Percentiles rank a stretch among this genome's conserved stretches.
phyloP scores from a whole-genome alignment of 2,113 vertebrate species.

The sheep (Ovis aries) region DNA sequence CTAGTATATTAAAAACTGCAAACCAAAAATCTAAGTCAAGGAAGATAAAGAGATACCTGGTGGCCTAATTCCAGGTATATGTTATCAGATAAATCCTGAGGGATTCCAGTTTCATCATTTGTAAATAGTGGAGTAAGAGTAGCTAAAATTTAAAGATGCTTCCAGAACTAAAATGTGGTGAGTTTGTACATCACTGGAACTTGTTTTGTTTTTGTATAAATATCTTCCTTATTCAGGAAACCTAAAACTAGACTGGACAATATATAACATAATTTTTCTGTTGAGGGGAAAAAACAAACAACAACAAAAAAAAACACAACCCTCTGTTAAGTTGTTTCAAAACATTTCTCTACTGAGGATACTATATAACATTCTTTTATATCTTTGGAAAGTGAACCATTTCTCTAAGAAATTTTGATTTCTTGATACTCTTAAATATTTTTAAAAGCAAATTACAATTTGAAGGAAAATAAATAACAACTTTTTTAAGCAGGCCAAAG shows the following conservation, averaged over 20 bases:
- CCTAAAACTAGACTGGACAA: conserved; percentile 14
- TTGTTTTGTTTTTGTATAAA: neutral
- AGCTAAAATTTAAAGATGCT: neutral
- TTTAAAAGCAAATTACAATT: conserved; percentile 52
- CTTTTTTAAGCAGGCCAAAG: conserved; percentile 47
- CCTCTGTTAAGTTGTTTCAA: neutral
- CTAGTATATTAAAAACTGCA: neutral
- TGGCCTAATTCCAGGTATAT: neutral
- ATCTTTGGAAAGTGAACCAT: conserved; percentile 7
- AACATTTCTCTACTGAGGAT: neutral
- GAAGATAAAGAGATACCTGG: neutral
- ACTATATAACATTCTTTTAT: neutral
- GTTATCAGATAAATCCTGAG: neutral
- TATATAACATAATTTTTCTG: neutral
- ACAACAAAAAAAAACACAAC: neutral
- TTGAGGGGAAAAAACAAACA: neutral
- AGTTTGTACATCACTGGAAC: neutral
- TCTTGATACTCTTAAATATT: conserved; percentile 34
- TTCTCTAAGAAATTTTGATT: conserved; percentile 8
- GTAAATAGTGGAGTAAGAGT: neutral
- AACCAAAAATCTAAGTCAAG: neutral
- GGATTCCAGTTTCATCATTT: neutral
- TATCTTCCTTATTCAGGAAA: neutral
- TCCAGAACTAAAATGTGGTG: neutral
- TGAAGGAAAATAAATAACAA: conserved; percentile 56